Conservation (phyloP, 2,888 invertebrate genomes). For the Scelioninae gen. 1 region DNA sequence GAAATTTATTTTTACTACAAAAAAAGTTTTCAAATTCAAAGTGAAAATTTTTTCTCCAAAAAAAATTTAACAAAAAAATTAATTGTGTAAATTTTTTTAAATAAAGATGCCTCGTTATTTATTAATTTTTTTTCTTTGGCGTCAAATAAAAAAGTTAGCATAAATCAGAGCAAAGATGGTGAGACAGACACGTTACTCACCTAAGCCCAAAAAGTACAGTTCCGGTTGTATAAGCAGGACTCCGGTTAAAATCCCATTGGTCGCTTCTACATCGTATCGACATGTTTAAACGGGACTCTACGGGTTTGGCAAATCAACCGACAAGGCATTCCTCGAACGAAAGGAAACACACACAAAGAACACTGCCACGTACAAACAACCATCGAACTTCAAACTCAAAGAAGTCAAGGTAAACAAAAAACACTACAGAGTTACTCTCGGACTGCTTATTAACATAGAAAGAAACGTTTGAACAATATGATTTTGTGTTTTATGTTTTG, state of each 20-base stretch:
- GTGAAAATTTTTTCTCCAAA: too few relatives aligned
- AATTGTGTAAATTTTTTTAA: too few relatives aligned
- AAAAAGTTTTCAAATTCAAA: too few relatives aligned
- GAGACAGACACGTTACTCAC: conserved; percentile 82
- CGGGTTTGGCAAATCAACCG: conserved; percentile 82
- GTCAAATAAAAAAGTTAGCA: conserved; percentile 6
- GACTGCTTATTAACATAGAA: conserved; percentile 16
- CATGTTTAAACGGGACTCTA: conserved; percentile 82
- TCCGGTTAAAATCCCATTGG: conserved; percentile 80
- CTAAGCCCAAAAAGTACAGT: conserved; percentile 81
- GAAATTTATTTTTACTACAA: too few relatives aligned
- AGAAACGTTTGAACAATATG: conserved; percentile 6
- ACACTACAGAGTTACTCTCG: conserved; percentile 35
- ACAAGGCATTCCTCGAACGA: conserved; percentile 81
- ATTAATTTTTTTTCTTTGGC: too few relatives aligned
- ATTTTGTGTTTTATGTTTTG: conserved; percentile 48
- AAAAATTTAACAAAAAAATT: too few relatives aligned
- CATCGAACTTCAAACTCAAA: conserved; percentile 28
- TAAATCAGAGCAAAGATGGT: conserved; percentile 69
- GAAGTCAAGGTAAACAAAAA: background rate
- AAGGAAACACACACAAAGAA: conserved; percentile 74
- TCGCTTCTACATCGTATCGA: conserved; percentile 81
- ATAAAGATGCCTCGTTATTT: too few relatives aligned
- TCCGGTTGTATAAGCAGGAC: conserved; percentile 81
- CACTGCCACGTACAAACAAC: conserved; percentile 72